Percentiles rank a stretch among this genome's conserved stretches.
These are phyloP conservation scores for Ips nitidus DNA, from an alignment of 1,140 invertebrate species.

Conservation along the genomic window DNA sequence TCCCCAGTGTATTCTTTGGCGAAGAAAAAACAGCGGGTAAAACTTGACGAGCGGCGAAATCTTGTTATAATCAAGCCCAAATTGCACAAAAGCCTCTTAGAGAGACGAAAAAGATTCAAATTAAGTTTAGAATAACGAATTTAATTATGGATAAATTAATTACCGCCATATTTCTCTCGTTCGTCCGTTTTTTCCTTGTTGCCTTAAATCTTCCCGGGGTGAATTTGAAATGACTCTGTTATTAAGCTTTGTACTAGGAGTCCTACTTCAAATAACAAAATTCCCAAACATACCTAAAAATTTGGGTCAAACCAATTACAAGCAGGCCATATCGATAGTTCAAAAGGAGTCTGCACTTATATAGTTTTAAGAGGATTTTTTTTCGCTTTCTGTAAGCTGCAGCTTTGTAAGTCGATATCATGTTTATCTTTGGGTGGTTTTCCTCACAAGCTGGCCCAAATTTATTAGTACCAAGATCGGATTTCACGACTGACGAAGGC, in stretches of 20 bases:
- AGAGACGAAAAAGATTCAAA: conserved; percentile 22
- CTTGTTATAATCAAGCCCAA: conserved; percentile 23
- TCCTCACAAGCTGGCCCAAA: conserved; percentile 26
- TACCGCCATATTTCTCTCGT: conserved; percentile 27
- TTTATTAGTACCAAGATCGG: conserved; percentile 12
- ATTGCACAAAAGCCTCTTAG: conserved; percentile 21
- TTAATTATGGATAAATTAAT: conserved; percentile 33
- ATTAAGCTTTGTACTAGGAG: background rate
- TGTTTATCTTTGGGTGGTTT: conserved; percentile 22
- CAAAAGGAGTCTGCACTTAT: conserved; percentile 11
- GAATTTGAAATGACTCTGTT: conserved; percentile 1
- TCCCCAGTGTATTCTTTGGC: too few relatives aligned
- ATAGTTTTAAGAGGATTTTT: conserved; percentile 6
- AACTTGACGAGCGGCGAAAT: conserved; percentile 11
- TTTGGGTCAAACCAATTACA: conserved; percentile 8
- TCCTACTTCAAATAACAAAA: background rate
- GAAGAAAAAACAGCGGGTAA: background rate
- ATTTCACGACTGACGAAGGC: background rate
- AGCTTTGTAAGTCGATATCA: conserved; percentile 21
- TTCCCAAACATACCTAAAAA: background rate
- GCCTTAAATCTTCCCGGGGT: conserved; percentile 3
- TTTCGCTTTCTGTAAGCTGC: conserved; percentile 3
- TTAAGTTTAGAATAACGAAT: conserved; percentile 30
- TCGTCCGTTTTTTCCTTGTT: conserved; percentile 4
- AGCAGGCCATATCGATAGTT: conserved; percentile 3